Evolutionary conservation across 2,797 vertebrate genomes (phyloP).

Genomic region (Bovichtus diacanthus): DNA sequence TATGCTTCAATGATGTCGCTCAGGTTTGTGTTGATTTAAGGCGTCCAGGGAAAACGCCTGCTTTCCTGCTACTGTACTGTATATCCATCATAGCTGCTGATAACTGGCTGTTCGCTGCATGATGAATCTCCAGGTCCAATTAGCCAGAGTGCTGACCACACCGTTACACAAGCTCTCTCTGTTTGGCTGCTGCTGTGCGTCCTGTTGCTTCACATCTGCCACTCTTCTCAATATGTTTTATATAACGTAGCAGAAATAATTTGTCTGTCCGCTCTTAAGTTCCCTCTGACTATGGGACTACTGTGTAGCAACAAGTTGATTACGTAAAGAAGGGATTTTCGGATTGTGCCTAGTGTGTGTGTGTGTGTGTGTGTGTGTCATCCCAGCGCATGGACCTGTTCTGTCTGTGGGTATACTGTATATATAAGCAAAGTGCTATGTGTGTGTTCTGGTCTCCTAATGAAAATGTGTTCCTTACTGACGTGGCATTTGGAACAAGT

Average conservation of each 20-base stretch:
- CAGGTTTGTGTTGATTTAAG: slow-evolving; percentile 41
- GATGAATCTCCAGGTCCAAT: no score
- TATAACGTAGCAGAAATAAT: slow-evolving; percentile 20
- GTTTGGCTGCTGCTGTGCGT: slow-evolving; percentile 21
- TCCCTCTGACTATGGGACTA: slow-evolving; percentile 21
- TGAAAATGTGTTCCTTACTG: slow-evolving; percentile 51
- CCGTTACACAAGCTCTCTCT: slow-evolving; percentile 17
- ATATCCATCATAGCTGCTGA: slow-evolving; percentile 58
- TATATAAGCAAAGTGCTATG: slow-evolving; percentile 21
- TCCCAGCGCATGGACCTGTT: slow-evolving; percentile 7
- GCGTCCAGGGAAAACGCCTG: slow-evolving; percentile 39
- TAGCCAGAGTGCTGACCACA: slow-evolving; percentile 30
- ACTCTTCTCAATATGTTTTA: slow-evolving; percentile 17
- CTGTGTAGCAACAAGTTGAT: slow-evolving; percentile 38
- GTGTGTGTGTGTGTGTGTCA: not conserved
- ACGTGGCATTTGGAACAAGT: slow-evolving; percentile 52
- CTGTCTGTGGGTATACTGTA: slow-evolving; percentile 10
- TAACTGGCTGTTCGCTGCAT: slow-evolving; percentile 37
- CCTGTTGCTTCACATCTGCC: slow-evolving; percentile 38
- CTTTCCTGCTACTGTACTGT: slow-evolving; percentile 18
- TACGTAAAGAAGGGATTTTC: slow-evolving; percentile 41
- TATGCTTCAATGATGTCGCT: slow-evolving; percentile 29
- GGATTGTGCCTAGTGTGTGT: slow-evolving; percentile 34
- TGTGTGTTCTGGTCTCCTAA: slow-evolving; percentile 46
- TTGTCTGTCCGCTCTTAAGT: slow-evolving; percentile 14